phyloP scores from a whole-genome alignment of 1,140 invertebrate genomes.

The Rhopalosiphum padi region DNA sequence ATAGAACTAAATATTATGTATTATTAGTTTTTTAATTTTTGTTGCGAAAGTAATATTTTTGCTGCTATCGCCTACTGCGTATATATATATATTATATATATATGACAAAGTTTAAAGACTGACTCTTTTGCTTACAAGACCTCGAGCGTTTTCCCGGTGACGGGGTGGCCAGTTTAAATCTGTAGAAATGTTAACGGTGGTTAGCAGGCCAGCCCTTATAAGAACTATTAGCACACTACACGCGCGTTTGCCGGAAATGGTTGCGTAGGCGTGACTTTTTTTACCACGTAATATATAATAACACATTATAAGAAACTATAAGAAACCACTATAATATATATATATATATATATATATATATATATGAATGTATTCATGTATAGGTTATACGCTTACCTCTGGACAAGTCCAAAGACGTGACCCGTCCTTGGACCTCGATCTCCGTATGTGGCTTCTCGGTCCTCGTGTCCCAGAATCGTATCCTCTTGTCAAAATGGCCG shows the following conservation, averaged over 20 bases:
- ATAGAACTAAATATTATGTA: neutral
- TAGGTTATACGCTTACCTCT: slow-evolving; percentile 73
- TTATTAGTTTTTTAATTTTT: neutral
- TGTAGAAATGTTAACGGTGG: neutral
- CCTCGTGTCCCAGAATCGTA: slow-evolving; percentile 95
- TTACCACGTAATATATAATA: neutral
- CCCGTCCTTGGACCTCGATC: slow-evolving; percentile 88
- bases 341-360: too few relatives aligned
- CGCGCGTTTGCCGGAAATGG: neutral
- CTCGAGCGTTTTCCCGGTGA: neutral
- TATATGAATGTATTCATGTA: neutral
- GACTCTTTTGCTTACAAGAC: neutral
- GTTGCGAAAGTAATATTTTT: neutral
- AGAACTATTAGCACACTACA: neutral
- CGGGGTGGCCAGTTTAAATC: neutral
- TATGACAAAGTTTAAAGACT: neutral
- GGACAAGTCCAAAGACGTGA: slow-evolving; percentile 93
- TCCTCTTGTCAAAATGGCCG: slow-evolving; percentile 96
- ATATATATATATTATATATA: too few relatives aligned
- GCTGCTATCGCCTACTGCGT: too few relatives aligned
- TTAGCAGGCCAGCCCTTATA: neutral
- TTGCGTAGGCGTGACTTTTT: neutral
- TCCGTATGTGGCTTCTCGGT: slow-evolving; percentile 81
- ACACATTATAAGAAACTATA: neutral
- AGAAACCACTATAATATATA: neutral